Evolutionary conservation across 2,113 vertebrate genomes (phyloP), one percentile per base, ranked within the genome.

Genomic region (Turnix velox): DNA sequence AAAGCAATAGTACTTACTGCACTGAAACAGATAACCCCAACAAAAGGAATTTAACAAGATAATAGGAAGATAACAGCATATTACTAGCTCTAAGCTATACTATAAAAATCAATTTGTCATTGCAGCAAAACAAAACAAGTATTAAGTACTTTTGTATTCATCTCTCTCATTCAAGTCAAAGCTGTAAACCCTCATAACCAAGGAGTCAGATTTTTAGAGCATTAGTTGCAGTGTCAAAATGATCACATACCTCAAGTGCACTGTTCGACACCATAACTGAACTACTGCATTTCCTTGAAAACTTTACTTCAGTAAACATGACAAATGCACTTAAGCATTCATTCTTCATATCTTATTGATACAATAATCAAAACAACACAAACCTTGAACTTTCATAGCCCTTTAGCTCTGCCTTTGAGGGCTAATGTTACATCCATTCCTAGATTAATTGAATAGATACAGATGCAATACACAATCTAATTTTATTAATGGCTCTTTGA

Each of bases 31-130:
- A 90, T 89, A 97, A 95, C 78, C 52, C 76, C 58, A 79, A 72
- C 90, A 84, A 86, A 94, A 94, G 91, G 93, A 97, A 97, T 97
- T 95, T 95, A 97, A 97, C 66, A 84, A 92, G 93, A 81, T 89
- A 82, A 92, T 57, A 88, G 59, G 37, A 95, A 97, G 93, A 96
- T 93, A 97, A 95, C 69, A 88, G 37, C 15, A 45, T 43, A 84
- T 92, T 96, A 75, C 63, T 77, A 55, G 84, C 37, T 89, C 46
- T 93, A 84, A 93, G 77, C 72, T 91, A 87, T 92, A 85, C 31
- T 72, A 84, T 30, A 94, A 91, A 96, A 93, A 97, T 84, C 86
- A 92, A 95, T 81, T 87, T 75, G 76, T 93, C 78, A 93, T 93
- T 92, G 88, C 63, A 85, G 87, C 66, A 94, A 95, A 94, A 88